A percentile compares a stretch with the other conserved stretches of the same genome.
These are phyloP conservation scores for Chesias legatella DNA, from an alignment of 2,888 invertebrate genomes.

Conservation along the genomic window DNA sequence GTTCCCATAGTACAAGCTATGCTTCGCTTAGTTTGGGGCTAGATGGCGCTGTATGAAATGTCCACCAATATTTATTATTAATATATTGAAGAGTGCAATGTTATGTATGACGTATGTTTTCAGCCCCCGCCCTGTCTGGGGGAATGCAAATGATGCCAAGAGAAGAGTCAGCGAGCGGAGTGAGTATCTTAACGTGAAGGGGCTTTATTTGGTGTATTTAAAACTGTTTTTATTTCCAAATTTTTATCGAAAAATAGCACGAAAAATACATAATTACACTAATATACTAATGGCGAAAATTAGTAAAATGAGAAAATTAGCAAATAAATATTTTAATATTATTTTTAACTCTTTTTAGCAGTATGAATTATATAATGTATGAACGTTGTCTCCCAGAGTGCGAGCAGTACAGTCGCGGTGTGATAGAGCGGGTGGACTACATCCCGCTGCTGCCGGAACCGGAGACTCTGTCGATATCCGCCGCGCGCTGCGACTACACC, in stretches of 20 bases:
- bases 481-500: constrained; percentile 78
- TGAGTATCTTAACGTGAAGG: constrained; percentile 32
- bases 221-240: not conserved
- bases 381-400: constrained; percentile 73
- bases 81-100: too few relatives aligned
- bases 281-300: too few relatives aligned
- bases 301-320: too few relatives aligned
- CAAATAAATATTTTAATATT: too few relatives aligned
- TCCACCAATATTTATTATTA: too few relatives aligned
- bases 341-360: too few relatives aligned
- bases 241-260: too few relatives aligned
- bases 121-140: constrained; percentile 46
- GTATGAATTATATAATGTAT: too few relatives aligned
- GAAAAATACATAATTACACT: too few relatives aligned
- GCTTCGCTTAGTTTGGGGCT: too few relatives aligned
- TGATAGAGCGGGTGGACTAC: constrained; percentile 71
- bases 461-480: constrained; percentile 54
- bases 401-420: constrained; percentile 74
- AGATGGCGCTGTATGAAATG: too few relatives aligned
- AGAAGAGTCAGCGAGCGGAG: constrained; percentile 51
- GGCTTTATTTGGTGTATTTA: not conserved
- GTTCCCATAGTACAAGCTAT: too few relatives aligned
- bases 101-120: constrained; percentile 7
- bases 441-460: constrained; percentile 75
- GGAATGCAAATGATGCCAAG: constrained; percentile 7